These are phyloP conservation scores for Zaprionus lachaisei DNA, from an alignment of 1,140 invertebrate genomes.

Conservation along the genomic window DNA sequence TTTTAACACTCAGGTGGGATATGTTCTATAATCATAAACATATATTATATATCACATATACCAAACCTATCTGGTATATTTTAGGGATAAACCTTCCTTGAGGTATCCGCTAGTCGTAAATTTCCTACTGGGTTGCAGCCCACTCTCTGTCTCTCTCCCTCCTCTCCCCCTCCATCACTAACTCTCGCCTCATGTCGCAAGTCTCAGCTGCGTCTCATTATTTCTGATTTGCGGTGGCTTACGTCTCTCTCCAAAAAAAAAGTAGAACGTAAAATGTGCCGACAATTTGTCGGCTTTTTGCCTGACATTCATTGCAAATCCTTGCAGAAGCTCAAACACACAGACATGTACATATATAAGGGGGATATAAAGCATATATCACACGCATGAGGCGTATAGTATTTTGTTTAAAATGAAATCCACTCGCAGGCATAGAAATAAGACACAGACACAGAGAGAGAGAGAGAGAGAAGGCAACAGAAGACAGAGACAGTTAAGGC, in stretches of 20 bases:
- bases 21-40: no score
- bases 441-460: not conserved
- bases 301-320: constrained; percentile 38
- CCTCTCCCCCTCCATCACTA: not conserved
- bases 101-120: not conserved
- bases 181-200: constrained; percentile 23
- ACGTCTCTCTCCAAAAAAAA: not conserved
- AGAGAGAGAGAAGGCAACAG: not conserved
- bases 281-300: constrained; percentile 49
- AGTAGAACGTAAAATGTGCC: constrained; percentile 9
- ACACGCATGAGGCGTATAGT: constrained; percentile 46
- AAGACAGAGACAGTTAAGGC: constrained; percentile 17
- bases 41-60: no score
- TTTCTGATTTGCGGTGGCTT: constrained; percentile 69
- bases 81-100: not conserved
- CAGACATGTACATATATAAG: not conserved
- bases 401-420: constrained; percentile 52
- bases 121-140: not conserved
- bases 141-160: no score
- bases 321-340: constrained; percentile 9
- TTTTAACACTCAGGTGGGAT: no score
- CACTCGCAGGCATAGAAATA: constrained; percentile 22
- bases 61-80: no score
- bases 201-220: constrained; percentile 73
- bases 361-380: constrained; percentile 27